Conservation (phyloP, 2,797 vertebrate species). For the Clamator glandarius region DNA sequence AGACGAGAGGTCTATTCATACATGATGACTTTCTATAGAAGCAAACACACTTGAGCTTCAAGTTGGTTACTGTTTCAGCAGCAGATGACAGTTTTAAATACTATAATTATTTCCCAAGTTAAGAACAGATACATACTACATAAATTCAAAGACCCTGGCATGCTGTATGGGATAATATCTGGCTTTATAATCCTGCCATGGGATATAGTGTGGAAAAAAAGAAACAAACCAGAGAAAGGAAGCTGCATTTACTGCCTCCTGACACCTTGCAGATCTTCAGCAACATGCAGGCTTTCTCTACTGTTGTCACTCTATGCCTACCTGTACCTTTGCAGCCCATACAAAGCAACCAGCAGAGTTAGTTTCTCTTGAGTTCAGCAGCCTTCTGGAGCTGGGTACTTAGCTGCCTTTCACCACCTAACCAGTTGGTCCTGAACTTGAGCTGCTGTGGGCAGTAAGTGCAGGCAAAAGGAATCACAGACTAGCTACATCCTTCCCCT, state of each 20-base stretch:
- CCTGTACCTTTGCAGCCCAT: neutral
- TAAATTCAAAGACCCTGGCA: neutral
- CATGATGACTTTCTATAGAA: neutral
- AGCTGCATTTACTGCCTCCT: neutral
- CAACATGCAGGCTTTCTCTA: neutral
- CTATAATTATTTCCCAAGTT: neutral
- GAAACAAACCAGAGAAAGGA: neutral
- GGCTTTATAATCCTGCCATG: neutral
- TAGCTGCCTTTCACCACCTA: neutral
- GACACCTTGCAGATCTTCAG: neutral
- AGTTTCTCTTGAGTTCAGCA: neutral
- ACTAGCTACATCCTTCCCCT: neutral
- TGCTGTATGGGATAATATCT: neutral
- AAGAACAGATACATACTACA: neutral
- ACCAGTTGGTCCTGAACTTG: neutral
- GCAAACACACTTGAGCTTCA: neutral
- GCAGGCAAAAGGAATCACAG: neutral
- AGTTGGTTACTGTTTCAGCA: neutral
- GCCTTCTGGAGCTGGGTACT: neutral
- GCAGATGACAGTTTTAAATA: neutral
- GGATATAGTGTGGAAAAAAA: neutral
- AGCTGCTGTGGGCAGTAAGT: neutral
- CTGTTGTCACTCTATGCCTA: neutral
- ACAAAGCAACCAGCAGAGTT: neutral
- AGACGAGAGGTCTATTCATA: neutral